Evolutionary conservation across 1,140 invertebrate species (phyloP), one percentile per base, ranked within the genome.

Genomic region (Drosophila lowei): DNA sequence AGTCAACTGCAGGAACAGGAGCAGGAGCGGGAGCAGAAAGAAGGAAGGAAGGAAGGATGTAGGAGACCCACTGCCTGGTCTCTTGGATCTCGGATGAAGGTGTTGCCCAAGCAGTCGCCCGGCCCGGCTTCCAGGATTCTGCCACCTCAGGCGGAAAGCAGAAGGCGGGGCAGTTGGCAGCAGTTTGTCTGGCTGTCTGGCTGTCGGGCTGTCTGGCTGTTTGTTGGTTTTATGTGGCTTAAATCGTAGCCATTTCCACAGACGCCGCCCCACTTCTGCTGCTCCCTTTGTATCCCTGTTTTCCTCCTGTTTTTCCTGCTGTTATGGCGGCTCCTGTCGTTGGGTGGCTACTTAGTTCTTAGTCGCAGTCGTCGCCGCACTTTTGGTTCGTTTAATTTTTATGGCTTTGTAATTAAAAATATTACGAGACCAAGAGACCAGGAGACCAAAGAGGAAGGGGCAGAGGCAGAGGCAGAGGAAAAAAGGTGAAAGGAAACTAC

Each of bases 401-500:
- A 79, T 73, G 63, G 77, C 72, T 58, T 55, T 71, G 77, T 81
- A 86, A 85, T 85, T 85, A 86, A 81, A 86, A 77, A 77, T 86
- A 86, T 67, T 63, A 81, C 77, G 65, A 38, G 34, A 46, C 60
- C 56, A 55, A 53, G 15, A 43, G n/a, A 43, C 30, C 21, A 4
- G 9, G 9, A 15, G 13, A 63, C 21, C 53, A 15, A 46, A 42
- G 16, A 46, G 54, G 52, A 58, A 74, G 70, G 49, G 23, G 34
- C n/a, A 6, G 49, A 23, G 28, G 21, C 6, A 21, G 18, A 41
- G 38, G 28, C 21, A 41, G 8, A 53, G 30, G 6, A 38, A 9
- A 3, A 34, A 34, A 34, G 30, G 30, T 9, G 8, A 38, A 38
- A 38, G 34, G 11, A 38, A 38, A 38, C 34, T 38, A 38, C 34